These are phyloP conservation scores for Cantharis rustica DNA, from an alignment of 2,888 invertebrate genomes.

Conservation along the genomic window DNA sequence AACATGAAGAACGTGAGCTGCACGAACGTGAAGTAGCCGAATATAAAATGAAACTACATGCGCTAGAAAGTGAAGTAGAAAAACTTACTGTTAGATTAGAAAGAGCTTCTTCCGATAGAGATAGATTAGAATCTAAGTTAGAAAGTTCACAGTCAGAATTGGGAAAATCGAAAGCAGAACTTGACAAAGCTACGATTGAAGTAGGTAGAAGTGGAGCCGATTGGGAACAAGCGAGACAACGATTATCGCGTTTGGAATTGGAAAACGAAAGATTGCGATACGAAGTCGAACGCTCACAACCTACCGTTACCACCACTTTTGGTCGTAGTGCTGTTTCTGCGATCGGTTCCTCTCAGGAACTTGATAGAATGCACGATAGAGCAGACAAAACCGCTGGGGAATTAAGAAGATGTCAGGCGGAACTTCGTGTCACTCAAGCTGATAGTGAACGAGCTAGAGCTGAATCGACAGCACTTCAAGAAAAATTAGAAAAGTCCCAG, in stretches of 20 bases:
- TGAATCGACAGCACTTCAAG: slow-evolving; percentile 84
- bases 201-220: slow-evolving; percentile 88
- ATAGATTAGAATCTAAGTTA: slow-evolving; percentile 86
- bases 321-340: slow-evolving; percentile 71
- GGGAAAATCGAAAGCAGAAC: slow-evolving; percentile 91
- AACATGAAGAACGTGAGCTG: slow-evolving; percentile 92
- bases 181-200: slow-evolving; percentile 90
- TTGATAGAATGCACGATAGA: slow-evolving; percentile 81
- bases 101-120: slow-evolving; percentile 87
- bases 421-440: slow-evolving; percentile 87
- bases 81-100: slow-evolving; percentile 86
- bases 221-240: slow-evolving; percentile 84
- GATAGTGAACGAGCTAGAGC: slow-evolving; percentile 86
- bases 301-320: slow-evolving; percentile 60
- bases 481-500: slow-evolving; percentile 92
- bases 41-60: slow-evolving; percentile 91
- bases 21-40: slow-evolving; percentile 93
- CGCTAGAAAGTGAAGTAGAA: slow-evolving; percentile 89
- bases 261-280: slow-evolving; percentile 89
- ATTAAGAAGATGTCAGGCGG: slow-evolving; percentile 85
- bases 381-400: slow-evolving; percentile 86
- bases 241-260: slow-evolving; percentile 81
- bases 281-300: slow-evolving; percentile 66
- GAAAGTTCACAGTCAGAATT: slow-evolving; percentile 93
- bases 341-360: slow-evolving; percentile 73